Percentiles rank a stretch among this genome's conserved stretches.
Conservation (phyloP, 2,113 vertebrate species). For the Podocnemis expansa region DNA sequence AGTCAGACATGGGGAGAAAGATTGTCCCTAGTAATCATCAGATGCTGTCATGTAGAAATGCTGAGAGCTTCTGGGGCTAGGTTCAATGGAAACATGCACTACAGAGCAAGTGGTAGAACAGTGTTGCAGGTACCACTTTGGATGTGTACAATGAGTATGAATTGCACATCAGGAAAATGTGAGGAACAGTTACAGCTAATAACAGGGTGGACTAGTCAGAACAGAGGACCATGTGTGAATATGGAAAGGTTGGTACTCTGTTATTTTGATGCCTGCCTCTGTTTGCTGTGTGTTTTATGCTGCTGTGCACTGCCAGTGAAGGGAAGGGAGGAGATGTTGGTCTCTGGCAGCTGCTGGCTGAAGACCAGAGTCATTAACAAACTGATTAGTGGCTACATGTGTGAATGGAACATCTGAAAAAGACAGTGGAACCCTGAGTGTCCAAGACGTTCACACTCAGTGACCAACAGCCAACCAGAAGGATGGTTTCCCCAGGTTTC, state of each 20-base stretch:
- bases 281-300: background rate
- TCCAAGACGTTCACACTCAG: background rate
- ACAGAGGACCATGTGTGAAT: background rate
- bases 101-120: background rate
- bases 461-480: background rate
- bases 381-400: background rate
- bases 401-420: background rate
- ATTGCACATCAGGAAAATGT: background rate
- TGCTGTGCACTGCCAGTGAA: background rate
- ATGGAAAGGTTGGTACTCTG: background rate
- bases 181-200: background rate
- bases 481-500: background rate
- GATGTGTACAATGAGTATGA: background rate
- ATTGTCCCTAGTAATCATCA: background rate
- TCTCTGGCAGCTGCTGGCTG: background rate
- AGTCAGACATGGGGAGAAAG: background rate
- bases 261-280: background rate
- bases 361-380: background rate
- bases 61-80: background rate
- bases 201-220: background rate
- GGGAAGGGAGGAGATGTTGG: background rate
- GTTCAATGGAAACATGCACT: fast-evolving
- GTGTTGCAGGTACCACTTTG: background rate
- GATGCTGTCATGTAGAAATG: background rate
- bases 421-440: background rate